A percentile compares a stretch with the other conserved stretches of the same genome.
phyloP scores from a whole-genome alignment of 1,140 invertebrate species.

The Oncopodura yosiiana region DNA sequence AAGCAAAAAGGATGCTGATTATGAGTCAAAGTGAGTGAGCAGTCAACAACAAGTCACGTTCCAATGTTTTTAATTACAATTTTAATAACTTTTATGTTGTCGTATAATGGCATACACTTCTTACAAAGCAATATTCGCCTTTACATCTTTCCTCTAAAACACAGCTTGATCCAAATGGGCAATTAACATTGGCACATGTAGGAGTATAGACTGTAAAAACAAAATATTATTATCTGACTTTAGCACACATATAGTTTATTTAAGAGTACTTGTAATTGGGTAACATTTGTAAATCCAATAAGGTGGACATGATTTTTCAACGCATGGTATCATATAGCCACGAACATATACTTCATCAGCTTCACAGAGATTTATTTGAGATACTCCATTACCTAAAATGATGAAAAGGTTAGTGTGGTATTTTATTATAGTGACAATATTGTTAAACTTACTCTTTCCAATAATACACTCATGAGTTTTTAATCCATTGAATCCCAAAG shows the following conservation, averaged over 20 bases:
- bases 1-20: too few relatives aligned
- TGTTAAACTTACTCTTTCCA: background rate
- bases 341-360: slow-evolving; percentile 2
- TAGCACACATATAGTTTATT: background rate
- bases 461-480: background rate
- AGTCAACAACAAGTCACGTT: too few relatives aligned
- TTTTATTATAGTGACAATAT: background rate
- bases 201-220: slow-evolving; percentile 1
- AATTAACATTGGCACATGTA: slow-evolving; percentile 1
- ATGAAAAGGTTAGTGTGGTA: background rate
- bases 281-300: slow-evolving; percentile 7
- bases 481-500: background rate
- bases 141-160: slow-evolving; percentile 5
- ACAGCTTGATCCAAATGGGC: background rate
- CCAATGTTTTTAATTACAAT: too few relatives aligned
- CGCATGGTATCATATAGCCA: background rate
- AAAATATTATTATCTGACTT: background rate
- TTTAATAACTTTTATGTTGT: background rate
- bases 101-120: background rate
- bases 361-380: slow-evolving; percentile 4
- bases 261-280: background rate
- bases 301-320: background rate
- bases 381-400: slow-evolving; percentile 1
- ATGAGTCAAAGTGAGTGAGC: too few relatives aligned
- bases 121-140: slow-evolving; percentile 4